Conservation (phyloP, 2,888 invertebrate genomes). For the Conus canariensis region DNA sequence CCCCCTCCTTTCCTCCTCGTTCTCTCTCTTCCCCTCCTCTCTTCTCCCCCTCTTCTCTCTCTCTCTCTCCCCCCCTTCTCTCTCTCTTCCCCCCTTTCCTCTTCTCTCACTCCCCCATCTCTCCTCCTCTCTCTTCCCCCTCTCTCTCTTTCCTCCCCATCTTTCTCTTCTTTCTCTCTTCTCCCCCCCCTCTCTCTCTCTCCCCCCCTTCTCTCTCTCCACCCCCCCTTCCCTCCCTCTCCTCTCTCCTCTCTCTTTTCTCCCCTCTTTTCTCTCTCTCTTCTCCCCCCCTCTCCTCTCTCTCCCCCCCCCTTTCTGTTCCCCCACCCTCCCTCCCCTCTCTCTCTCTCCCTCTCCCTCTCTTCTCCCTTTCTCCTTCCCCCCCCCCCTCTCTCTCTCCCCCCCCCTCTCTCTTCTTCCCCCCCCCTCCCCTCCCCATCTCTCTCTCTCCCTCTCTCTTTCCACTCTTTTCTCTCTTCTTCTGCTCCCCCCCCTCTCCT, state of each 20-base stretch:
- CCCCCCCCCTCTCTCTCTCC: too few species aligned
- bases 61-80: not conserved
- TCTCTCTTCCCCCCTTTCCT: not conserved
- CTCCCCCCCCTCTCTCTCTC: not conserved
- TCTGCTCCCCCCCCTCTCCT: not conserved
- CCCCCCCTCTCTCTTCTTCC: too few species aligned
- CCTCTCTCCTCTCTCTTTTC: not conserved
- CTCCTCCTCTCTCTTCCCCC: not conserved
- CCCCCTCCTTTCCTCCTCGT: not conserved
- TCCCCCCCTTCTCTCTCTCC: not conserved
- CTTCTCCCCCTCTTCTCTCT: not conserved
- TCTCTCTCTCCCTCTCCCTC: not conserved
- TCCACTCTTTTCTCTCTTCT: too few species aligned
- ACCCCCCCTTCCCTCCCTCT: not conserved
- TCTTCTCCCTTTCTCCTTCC: too few species aligned
- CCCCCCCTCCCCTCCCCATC: too few species aligned
- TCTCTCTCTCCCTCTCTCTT: too few species aligned
- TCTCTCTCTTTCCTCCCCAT: too few species aligned
- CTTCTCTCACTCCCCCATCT: not conserved
- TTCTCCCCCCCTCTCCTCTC: not conserved
- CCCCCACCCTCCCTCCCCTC: not conserved
- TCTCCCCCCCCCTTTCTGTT: not conserved
- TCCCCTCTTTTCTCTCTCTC: not conserved
- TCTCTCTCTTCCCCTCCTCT: not conserved
- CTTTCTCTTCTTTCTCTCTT: not conserved